Evolutionary conservation across 1,140 invertebrate genomes (phyloP).

Genomic region (Sitodiplosis mosellana): DNA sequence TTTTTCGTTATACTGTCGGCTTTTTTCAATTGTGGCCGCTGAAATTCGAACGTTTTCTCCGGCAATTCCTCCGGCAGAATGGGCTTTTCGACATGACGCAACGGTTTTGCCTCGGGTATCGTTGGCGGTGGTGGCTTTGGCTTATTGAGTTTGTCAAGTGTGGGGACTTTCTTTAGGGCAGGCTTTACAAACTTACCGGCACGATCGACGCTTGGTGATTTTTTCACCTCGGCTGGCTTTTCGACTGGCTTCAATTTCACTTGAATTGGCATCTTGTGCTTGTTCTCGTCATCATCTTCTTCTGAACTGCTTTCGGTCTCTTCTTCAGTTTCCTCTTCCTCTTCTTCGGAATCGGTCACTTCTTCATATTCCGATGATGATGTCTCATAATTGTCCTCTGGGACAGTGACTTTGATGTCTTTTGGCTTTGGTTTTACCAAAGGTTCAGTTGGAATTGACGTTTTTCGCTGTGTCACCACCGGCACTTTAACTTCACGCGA

Average conservation of each 20-base stretch:
- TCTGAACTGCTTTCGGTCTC: conserved; percentile 15
- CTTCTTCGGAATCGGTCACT: conserved; percentile 19
- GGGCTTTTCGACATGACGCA: too few relatives aligned
- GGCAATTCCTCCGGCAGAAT: too few relatives aligned
- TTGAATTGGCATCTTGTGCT: background rate
- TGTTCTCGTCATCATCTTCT: conserved; percentile 4
- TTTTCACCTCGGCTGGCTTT: background rate
- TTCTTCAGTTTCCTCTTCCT: conserved; percentile 20
- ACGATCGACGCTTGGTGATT: background rate
- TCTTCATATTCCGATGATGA: conserved; percentile 14
- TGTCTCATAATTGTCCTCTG: conserved; percentile 17
- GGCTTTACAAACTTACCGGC: too few relatives aligned
- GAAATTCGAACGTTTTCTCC: too few relatives aligned
- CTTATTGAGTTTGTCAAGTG: conserved; percentile 13
- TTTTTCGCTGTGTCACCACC: conserved; percentile 1
- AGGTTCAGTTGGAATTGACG: conserved; percentile 7
- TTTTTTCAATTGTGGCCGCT: too few relatives aligned
- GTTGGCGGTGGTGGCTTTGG: conserved; percentile 10
- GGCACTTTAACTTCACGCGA: conserved; percentile 7
- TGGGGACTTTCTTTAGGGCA: conserved; percentile 5
- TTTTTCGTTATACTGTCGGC: too few relatives aligned
- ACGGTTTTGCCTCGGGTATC: too few relatives aligned
- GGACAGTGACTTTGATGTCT: background rate
- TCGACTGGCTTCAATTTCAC: background rate
- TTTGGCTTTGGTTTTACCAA: conserved; percentile 1